A percentile compares a stretch with the other conserved stretches of the same genome.
Evolutionary conservation across 2,113 vertebrate species (phyloP).

Genomic region (Pteruthius melanotis): DNA sequence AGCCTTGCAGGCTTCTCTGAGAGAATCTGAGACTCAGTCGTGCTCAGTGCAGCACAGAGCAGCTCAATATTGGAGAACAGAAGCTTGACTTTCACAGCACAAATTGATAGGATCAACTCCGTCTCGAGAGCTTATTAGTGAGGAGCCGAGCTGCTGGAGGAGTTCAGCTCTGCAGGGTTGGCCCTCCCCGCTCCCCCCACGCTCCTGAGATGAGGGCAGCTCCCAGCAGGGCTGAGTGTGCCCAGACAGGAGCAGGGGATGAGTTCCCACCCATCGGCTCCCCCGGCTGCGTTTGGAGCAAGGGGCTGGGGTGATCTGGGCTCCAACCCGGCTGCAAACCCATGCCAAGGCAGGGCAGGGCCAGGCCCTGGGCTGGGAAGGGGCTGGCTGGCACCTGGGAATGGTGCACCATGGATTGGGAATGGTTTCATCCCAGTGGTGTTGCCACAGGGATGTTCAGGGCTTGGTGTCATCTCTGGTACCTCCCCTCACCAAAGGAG

Average conservation of each 20-base stretch:
- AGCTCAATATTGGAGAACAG: conserved; percentile 4
- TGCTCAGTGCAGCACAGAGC: not conserved
- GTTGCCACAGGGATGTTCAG: not conserved
- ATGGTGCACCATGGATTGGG: accelerated
- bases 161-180: not conserved
- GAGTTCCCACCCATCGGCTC: not conserved
- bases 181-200: not conserved
- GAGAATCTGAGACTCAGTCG: accelerated
- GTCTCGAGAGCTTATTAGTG: conserved; percentile 6
- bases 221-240: not conserved
- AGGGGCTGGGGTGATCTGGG: not conserved
- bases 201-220: not conserved
- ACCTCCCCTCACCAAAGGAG: not conserved
- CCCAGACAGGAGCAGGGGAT: not conserved
- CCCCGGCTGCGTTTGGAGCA: not conserved
- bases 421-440: not conserved
- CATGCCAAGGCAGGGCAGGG: not conserved
- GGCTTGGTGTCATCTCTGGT: not conserved
- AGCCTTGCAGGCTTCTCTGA: not conserved
- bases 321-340: accelerated
- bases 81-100: conserved; percentile 32
- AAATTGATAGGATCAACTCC: not conserved
- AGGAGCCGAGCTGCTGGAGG: not conserved
- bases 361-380: not conserved
- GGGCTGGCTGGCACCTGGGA: not conserved